phyloP scores from a whole-genome alignment of 2,113 vertebrate genomes.

The Paramormyrops kingsleyae region DNA sequence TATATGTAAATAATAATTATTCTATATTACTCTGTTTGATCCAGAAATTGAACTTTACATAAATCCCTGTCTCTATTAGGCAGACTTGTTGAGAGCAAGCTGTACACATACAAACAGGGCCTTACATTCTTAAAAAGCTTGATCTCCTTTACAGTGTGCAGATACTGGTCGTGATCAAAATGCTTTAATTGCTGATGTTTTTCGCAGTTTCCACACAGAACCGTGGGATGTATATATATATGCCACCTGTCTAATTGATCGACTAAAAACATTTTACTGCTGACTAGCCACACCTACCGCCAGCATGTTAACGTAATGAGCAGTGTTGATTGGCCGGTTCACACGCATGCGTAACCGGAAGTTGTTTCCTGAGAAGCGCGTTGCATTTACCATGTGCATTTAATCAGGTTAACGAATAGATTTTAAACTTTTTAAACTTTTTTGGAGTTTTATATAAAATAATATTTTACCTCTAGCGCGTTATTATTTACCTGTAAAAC shows the following conservation, averaged over 20 bases:
- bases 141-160: background rate
- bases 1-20: background rate
- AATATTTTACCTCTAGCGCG: background rate
- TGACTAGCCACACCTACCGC: background rate
- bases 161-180: background rate
- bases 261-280: background rate
- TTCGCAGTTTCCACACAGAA: background rate
- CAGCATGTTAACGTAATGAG: background rate
- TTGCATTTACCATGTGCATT: background rate
- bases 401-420: background rate
- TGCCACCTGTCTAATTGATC: background rate
- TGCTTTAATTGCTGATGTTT: background rate
- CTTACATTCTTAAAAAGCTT: background rate
- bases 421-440: background rate
- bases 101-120: background rate
- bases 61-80: background rate
- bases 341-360: background rate
- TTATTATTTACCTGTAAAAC: background rate
- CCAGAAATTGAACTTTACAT: background rate
- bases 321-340: background rate
- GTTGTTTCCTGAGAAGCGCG: background rate
- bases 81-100: background rate
- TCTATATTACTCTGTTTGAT: background rate
- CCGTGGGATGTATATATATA: background rate
- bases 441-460: background rate